Percentiles rank a stretch among this genome's conserved stretches.
These are phyloP conservation scores for Nesogale talazaci DNA, from an alignment of 2,113 vertebrate genomes.

Conservation along the genomic window DNA sequence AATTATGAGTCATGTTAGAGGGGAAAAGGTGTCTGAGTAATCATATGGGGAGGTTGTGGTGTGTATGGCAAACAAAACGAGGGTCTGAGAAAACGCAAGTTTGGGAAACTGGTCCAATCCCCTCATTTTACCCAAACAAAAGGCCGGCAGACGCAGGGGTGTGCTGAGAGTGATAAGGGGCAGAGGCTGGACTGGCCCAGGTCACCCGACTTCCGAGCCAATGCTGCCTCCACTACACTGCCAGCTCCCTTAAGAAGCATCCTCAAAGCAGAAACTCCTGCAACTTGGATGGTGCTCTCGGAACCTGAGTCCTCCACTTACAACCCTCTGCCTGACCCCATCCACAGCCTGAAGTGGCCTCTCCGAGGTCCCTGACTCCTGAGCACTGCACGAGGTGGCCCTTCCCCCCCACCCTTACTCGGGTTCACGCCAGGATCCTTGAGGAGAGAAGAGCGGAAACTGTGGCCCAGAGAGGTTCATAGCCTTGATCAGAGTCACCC, in stretches of 20 bases:
- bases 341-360: neutral
- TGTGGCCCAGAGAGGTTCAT: neutral
- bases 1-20: constrained; percentile 17
- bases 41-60: neutral
- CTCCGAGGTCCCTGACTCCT: too few relatives aligned
- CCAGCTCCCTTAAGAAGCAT: neutral
- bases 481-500: neutral
- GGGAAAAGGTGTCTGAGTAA: constrained; percentile 6
- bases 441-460: neutral
- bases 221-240: neutral
- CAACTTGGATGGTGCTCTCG: neutral
- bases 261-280: neutral
- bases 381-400: too few relatives aligned
- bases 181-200: neutral
- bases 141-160: neutral
- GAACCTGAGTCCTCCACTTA: neutral
- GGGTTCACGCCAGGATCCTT: too few relatives aligned
- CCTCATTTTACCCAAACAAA: neutral
- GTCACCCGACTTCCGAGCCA: neutral
- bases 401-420: too few relatives aligned
- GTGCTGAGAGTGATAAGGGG: neutral
- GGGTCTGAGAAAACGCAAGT: neutral
- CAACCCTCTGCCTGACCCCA: neutral
- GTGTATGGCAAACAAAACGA: neutral
- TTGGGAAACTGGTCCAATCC: neutral